Evolutionary conservation across 2,113 vertebrate species (phyloP).

Genomic region (Sinocyclocheilus anshuiensis): DNA sequence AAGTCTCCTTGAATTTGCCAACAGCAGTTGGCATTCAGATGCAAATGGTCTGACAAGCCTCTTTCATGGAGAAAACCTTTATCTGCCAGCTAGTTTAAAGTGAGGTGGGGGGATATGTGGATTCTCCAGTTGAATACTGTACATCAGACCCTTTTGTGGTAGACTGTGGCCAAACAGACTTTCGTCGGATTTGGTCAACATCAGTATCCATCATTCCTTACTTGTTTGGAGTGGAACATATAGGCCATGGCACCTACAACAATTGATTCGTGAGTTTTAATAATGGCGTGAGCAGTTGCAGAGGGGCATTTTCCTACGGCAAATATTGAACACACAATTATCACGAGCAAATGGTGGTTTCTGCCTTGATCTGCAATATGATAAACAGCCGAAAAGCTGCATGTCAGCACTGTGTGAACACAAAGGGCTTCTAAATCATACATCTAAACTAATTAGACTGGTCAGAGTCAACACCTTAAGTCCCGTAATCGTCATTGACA

Average conservation of each 20-base stretch:
- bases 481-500: neutral
- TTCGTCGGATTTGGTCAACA: slow-evolving; percentile 31
- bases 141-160: slow-evolving; percentile 66
- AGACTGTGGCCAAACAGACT: slow-evolving; percentile 58
- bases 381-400: neutral
- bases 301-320: slow-evolving; percentile 5
- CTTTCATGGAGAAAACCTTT: slow-evolving; percentile 67
- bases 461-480: slow-evolving; percentile 43
- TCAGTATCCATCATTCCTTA: slow-evolving; percentile 12
- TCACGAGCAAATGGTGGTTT: slow-evolving; percentile 8
- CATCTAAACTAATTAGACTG: slow-evolving; percentile 5
- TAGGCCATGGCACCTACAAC: slow-evolving; percentile 43
- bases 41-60: slow-evolving; percentile 73
- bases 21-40: slow-evolving; percentile 78
- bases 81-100: slow-evolving; percentile 54
- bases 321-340: slow-evolving; percentile 27
- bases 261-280: slow-evolving; percentile 16
- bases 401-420: slow-evolving; percentile 15
- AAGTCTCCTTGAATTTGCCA: slow-evolving; percentile 77
- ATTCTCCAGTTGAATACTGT: slow-evolving; percentile 61
- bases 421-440: neutral
- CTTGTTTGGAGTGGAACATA: slow-evolving; percentile 45
- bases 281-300: slow-evolving; percentile 32
- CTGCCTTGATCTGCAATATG: slow-evolving; percentile 22
- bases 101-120: slow-evolving; percentile 38